phyloP scores from a whole-genome alignment of 2,797 vertebrate species.

The Artibeus jamaicensis region DNA sequence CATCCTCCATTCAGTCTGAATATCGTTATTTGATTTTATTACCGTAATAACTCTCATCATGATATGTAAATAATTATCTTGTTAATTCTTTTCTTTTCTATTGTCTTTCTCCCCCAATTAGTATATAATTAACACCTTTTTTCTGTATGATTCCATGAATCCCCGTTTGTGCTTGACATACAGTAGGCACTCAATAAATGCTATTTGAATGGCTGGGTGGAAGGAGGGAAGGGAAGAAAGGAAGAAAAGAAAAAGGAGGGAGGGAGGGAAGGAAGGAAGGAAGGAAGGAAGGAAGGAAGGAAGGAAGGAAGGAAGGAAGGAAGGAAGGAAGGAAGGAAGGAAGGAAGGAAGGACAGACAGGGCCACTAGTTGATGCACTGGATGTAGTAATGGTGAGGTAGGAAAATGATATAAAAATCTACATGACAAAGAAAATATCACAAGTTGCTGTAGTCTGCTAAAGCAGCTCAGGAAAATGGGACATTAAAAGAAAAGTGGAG shows the following conservation, averaged over 20 bases:
- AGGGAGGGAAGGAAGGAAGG: too few species aligned
- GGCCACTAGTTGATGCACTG: neutral
- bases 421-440: neutral
- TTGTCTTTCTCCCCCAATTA: neutral
- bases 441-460: neutral
- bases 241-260: too few species aligned
- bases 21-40: neutral
- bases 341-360: too few species aligned
- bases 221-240: too few species aligned
- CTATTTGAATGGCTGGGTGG: neutral
- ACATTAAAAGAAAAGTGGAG: constrained; percentile 1
- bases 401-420: neutral
- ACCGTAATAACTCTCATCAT: neutral
- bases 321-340: too few species aligned
- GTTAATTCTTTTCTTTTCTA: neutral
- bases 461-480: neutral
- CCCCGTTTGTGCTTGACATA: neutral
- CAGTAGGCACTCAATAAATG: neutral
- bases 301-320: too few species aligned
- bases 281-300: too few species aligned
- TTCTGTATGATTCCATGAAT: neutral
- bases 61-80: neutral
- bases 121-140: neutral
- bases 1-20: neutral
- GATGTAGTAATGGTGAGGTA: neutral